Base-by-base conservation (phyloP, 23 tunicate species). In the Corella eumyota region DNA sequence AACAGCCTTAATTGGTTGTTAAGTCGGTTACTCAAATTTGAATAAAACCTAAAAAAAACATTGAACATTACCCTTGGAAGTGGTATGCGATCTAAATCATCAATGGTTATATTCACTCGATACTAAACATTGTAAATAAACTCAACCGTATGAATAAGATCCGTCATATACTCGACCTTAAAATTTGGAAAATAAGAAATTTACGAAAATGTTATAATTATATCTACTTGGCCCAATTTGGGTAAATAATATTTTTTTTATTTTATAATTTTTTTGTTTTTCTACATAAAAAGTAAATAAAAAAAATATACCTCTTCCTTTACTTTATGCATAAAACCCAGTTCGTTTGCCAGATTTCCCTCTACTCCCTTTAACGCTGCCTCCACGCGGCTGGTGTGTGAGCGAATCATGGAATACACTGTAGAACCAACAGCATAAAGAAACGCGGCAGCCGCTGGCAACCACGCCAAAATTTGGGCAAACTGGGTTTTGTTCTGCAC, bases 281-380 rank as follows among this genome's bases (percentile, higher is more conserved):
- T n/a, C n/a, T n/a, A n/a, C n/a, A n/a, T n/a, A n/a, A n/a, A n/a
- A n/a, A n/a, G n/a, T n/a, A n/a, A n/a, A n/a, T n/a, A n/a, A n/a
- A n/a, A n/a, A n/a, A n/a, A n/a, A n/a, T n/a, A 6, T 50, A 86
- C 95, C 78, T 86, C 95, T 36, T 61, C 69, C 60, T 86, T 86
- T 4, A 86, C 84, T 72, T 86, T 86, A 65, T 65, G 31, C 95
- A 86, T 86, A 37, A 86, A 77, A 29, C 95, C 95, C 1, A 86
- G 66, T 66, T 86, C 73, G 30, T 72, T 72, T 52, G 76, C 76
- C 80, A 86, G 50, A 56, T 71, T 72, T 11, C 56, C 73, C 38
- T 68, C 71, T 13, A 71, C 74, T 33, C 95, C 95, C 33, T 69
- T 67, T 53, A 86, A 53, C 26, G 82, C 95, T 23, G 27, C 30